phyloP scores from a whole-genome alignment of 2,797 vertebrate genomes.

The Dallia pectoralis region DNA sequence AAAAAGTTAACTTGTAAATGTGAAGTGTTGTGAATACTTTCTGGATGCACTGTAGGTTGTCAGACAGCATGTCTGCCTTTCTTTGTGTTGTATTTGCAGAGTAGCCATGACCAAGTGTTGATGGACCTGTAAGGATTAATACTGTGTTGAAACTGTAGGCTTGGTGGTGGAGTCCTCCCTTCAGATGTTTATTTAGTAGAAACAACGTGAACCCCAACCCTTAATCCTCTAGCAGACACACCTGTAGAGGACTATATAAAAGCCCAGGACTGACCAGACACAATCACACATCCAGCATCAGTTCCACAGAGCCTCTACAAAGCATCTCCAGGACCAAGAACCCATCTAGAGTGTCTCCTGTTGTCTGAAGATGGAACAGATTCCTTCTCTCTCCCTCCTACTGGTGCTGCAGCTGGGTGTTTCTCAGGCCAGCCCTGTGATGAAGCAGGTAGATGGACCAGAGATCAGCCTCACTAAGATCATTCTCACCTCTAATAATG shows the following conservation, averaged over 20 bases:
- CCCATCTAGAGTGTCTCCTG: constrained; percentile 19
- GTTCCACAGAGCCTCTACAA: constrained; percentile 37
- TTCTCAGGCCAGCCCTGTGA: constrained; percentile 41
- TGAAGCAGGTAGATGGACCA: constrained; percentile 1
- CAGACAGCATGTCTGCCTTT: too few relatives aligned
- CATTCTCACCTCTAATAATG: constrained; percentile 53
- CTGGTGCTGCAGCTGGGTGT: constrained; percentile 49
- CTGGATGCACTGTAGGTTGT: too few relatives aligned
- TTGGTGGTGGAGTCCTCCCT: constrained; percentile 37
- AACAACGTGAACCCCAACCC: constrained; percentile 32
- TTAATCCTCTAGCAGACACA: constrained; percentile 52
- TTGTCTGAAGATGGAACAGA: constrained; percentile 41
- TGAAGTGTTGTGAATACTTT: too few relatives aligned
- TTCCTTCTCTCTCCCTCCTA: constrained; percentile 44
- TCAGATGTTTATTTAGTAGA: constrained; percentile 43
- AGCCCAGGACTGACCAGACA: constrained; percentile 39
- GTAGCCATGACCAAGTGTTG: not conserved
- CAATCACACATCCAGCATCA: constrained; percentile 36
- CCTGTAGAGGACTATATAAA: constrained; percentile 54
- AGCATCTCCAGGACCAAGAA: constrained; percentile 18
- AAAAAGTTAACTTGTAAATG: too few relatives aligned
- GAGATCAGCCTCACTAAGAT: not conserved
- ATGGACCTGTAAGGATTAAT: not conserved
- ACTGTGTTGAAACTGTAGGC: constrained; percentile 19
- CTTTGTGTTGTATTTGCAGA: not conserved